Evolutionary conservation across 2,113 vertebrate species (phyloP).

Genomic region (Triplophysa siluroides): DNA sequence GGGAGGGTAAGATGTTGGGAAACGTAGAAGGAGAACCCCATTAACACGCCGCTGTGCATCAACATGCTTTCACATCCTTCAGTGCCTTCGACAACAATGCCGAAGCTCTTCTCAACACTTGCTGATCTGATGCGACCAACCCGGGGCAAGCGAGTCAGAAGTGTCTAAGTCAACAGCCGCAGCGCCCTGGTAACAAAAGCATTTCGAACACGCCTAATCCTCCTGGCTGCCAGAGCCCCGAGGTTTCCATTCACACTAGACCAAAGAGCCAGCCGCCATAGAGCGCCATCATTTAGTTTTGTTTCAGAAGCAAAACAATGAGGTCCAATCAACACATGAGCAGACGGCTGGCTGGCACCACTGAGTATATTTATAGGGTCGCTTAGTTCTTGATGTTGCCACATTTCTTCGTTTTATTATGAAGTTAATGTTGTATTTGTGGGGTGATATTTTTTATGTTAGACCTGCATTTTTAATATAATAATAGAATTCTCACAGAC

Average conservation of each 20-base stretch:
- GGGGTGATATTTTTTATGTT: too few relatives aligned
- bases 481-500: too few relatives aligned
- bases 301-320: background rate
- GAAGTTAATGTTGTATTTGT: too few relatives aligned
- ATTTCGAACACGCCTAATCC: conserved; percentile 19
- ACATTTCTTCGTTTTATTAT: too few relatives aligned
- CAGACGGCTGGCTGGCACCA: background rate
- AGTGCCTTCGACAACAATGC: conserved; percentile 20
- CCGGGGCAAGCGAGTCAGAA: background rate
- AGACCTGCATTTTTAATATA: too few relatives aligned
- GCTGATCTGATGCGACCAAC: conserved; percentile 20
- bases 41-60: background rate
- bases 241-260: conserved; percentile 21
- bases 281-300: background rate
- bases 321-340: background rate
- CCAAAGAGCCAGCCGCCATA: background rate
- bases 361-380: background rate
- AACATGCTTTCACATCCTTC: conserved; percentile 1
- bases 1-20: conserved; percentile 13
- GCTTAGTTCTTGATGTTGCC: too few relatives aligned
- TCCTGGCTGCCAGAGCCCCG: conserved; percentile 25
- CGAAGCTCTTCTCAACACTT: background rate
- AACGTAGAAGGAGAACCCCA: background rate
- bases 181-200: conserved; percentile 26
- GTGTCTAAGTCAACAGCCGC: conserved; percentile 31